These are phyloP conservation scores for Drosophila trichaetosa DNA, from an alignment of 2,888 invertebrate genomes.

Conservation along the genomic window DNA sequence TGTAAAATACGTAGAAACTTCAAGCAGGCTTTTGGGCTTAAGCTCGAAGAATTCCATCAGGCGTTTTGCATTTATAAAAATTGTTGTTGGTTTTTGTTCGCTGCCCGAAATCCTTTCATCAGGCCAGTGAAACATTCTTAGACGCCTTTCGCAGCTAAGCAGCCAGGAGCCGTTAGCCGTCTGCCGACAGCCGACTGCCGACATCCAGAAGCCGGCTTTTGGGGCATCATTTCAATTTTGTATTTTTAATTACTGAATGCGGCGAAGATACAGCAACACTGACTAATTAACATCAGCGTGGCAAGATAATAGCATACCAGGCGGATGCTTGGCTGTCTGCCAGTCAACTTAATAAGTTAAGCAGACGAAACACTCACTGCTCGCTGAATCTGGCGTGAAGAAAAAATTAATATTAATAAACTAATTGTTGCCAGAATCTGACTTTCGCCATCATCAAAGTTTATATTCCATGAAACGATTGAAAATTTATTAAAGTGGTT, in stretches of 20 bases:
- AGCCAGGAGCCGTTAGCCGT: neutral
- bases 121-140: slow-evolving; percentile 33
- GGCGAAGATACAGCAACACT: slow-evolving; percentile 34
- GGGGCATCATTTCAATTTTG: slow-evolving; percentile 34
- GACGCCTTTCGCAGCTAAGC: slow-evolving; percentile 6
- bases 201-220: neutral
- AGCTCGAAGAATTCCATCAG: slow-evolving; percentile 7
- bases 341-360: slow-evolving; percentile 47
- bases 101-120: slow-evolving; percentile 38
- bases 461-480: neutral
- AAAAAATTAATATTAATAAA: slow-evolving; percentile 69
- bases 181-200: neutral
- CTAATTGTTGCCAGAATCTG: slow-evolving; percentile 63
- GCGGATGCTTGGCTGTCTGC: slow-evolving; percentile 13
- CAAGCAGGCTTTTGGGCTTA: slow-evolving; percentile 4
- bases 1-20: neutral
- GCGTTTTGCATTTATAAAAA: slow-evolving; percentile 24
- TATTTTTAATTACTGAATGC: slow-evolving; percentile 62
- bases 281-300: slow-evolving; percentile 61
- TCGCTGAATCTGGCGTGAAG: slow-evolving; percentile 19
- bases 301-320: slow-evolving; percentile 16
- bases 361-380: slow-evolving; percentile 55
- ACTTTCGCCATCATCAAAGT: slow-evolving; percentile 24
- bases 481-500: neutral
- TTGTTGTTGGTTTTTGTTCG: slow-evolving; percentile 8